A percentile compares a stretch with the other conserved stretches of the same genome.
Conservation (phyloP, 2,113 vertebrate species). For the Apteryx mantelli region DNA sequence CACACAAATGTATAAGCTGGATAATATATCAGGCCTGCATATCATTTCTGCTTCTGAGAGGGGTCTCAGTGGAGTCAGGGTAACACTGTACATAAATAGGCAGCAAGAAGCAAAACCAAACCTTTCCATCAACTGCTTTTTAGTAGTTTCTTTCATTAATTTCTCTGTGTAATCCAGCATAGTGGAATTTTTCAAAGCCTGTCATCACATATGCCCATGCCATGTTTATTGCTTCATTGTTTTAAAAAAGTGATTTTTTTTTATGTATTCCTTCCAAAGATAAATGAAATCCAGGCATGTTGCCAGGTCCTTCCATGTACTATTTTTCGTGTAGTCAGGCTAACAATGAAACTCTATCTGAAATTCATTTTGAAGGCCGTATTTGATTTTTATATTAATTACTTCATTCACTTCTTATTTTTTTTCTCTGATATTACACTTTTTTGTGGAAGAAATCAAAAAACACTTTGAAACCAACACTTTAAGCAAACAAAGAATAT, state of each 20-base stretch:
- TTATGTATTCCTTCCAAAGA: not conserved
- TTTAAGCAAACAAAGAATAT: not conserved
- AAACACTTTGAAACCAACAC: not conserved
- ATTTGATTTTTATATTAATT: not conserved
- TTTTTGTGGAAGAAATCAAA: not conserved
- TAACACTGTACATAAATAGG: not conserved
- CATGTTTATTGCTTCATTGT: not conserved
- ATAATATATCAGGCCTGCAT: not conserved
- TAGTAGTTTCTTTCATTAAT: not conserved
- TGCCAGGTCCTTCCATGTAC: not conserved
- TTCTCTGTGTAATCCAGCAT: not conserved
- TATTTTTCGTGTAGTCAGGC: not conserved
- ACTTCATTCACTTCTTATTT: not conserved
- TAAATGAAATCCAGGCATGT: not conserved
- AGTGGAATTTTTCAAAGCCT: not conserved
- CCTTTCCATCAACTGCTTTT: not conserved
- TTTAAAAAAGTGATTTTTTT: not conserved
- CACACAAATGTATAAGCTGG: not conserved
- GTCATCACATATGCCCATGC: not conserved
- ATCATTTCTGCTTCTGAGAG: not conserved
- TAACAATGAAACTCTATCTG: not conserved
- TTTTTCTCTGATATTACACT: not conserved
- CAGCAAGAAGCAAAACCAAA: not conserved
- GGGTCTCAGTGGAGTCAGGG: not conserved
- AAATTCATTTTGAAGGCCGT: not conserved